phyloP scores from a whole-genome alignment of 2,888 invertebrate species.

The Steromphala cineraria region DNA sequence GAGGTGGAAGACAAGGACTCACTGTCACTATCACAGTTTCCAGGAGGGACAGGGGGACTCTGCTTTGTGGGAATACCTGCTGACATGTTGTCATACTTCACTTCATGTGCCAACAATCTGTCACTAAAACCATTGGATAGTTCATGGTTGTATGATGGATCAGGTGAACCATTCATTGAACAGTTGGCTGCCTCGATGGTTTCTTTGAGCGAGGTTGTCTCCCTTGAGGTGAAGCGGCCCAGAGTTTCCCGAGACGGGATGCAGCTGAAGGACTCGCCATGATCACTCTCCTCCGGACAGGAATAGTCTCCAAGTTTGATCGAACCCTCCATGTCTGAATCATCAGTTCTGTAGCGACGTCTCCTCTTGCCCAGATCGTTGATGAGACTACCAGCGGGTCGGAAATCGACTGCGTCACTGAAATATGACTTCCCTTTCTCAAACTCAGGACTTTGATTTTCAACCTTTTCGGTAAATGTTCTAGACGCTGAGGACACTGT shows the following conservation, averaged over 20 bases:
- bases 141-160: no score
- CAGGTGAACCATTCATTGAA: not conserved
- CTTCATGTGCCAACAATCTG: not conserved
- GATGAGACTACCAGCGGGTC: not conserved
- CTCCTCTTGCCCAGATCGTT: not conserved
- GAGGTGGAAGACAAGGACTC: not conserved
- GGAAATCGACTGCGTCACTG: not conserved
- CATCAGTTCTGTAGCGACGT: not conserved
- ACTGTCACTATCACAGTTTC: no score
- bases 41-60: no score
- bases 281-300: not conserved
- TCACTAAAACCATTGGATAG: no score
- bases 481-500: no score
- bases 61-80: not conserved
- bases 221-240: not conserved
- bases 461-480: no score
- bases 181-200: not conserved
- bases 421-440: no score
- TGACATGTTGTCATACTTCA: not conserved
- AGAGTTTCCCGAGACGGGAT: not conserved
- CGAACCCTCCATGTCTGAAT: not conserved
- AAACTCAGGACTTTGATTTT: no score
- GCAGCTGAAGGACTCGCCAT: not conserved
- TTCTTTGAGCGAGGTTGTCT: not conserved
- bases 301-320: not conserved